phyloP scores from a whole-genome alignment of 2,888 invertebrate genomes.

The Eristalis pertinax region DNA sequence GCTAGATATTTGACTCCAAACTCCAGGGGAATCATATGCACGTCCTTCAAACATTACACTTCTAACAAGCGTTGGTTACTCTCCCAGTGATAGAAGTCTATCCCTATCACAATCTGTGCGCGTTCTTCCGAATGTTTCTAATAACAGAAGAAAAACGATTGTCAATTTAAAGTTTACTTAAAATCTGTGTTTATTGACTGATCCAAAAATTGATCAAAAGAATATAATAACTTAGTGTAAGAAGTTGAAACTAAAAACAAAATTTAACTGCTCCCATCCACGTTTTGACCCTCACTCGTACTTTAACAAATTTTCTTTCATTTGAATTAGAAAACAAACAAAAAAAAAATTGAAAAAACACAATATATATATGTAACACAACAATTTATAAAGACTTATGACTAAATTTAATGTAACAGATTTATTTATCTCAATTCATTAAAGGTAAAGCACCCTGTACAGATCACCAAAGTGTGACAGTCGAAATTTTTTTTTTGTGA shows the following conservation, averaged over 20 bases:
- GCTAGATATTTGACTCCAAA: no score
- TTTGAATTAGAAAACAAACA: background rate
- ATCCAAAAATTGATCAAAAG: no score
- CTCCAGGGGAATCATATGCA: no score
- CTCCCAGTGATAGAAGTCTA: no score
- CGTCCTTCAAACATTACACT: no score
- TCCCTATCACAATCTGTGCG: no score
- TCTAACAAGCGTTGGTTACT: no score
- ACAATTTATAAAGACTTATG: conserved; percentile 64
- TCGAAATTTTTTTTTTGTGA: background rate
- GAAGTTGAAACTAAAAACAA: no score
- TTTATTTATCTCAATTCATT: conserved; percentile 31
- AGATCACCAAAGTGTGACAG: conserved; percentile 57
- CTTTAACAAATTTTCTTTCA: conserved; percentile 34
- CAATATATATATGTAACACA: conserved; percentile 31
- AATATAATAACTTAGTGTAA: background rate
- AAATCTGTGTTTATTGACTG: no score
- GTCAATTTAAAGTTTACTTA: no score
- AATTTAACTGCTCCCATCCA: background rate
- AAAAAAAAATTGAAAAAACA: conserved; percentile 15
- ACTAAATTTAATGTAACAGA: conserved; percentile 41
- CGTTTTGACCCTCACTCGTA: background rate
- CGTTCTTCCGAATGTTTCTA: no score
- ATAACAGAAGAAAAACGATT: no score
- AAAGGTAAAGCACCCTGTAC: conserved; percentile 46